Evolutionary conservation across 2,113 vertebrate genomes (phyloP).

Genomic region (Eupsittula cactorum): DNA sequence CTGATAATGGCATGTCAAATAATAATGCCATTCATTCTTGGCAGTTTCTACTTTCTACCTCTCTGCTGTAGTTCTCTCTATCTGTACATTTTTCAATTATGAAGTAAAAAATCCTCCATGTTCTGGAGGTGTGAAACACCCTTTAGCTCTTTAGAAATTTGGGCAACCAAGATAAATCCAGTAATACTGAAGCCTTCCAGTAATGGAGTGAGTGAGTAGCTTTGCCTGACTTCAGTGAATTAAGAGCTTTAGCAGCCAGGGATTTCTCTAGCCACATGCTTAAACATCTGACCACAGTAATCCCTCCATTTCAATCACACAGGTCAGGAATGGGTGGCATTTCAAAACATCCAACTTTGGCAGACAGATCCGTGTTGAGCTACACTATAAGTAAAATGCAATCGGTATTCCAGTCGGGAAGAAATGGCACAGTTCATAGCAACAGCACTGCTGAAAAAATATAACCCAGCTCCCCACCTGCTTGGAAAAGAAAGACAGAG

Average conservation of each 20-base stretch:
- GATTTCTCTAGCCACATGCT: neutral
- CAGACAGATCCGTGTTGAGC: neutral
- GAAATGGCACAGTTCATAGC: neutral
- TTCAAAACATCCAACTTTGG: neutral
- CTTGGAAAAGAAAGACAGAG: neutral
- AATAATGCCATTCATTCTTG: neutral
- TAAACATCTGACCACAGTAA: neutral
- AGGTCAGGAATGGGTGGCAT: neutral
- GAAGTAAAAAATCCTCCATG: neutral
- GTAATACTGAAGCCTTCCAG: neutral
- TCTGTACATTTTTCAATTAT: neutral
- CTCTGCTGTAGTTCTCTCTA: neutral
- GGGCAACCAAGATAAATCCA: neutral
- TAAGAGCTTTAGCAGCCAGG: neutral
- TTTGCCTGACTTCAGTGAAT: neutral
- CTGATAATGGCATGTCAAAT: neutral
- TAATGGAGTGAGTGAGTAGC: neutral
- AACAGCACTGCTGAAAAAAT: neutral
- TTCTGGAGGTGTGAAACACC: neutral
- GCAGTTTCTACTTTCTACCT: neutral
- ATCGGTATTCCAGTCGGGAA: neutral
- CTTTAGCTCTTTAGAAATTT: conserved; percentile 3
- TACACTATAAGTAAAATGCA: neutral
- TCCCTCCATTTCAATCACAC: neutral
- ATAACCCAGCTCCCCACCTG: neutral